These are phyloP conservation scores for Diglossa cyanea DNA, from an alignment of 2,797 vertebrate genomes.

Conservation along the genomic window DNA sequence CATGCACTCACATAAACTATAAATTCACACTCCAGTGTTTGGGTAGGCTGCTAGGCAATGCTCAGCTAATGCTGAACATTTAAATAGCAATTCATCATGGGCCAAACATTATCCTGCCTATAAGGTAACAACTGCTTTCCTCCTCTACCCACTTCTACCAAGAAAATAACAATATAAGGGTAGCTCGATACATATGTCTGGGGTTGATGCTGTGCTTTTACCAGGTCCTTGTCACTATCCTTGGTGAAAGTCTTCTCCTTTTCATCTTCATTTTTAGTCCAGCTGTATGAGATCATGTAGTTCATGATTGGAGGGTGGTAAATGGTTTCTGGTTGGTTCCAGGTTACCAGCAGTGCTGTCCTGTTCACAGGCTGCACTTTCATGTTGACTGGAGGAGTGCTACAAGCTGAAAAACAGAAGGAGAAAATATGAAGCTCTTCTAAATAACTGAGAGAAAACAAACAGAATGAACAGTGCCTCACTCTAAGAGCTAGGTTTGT, in stretches of 20 bases:
- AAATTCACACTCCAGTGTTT: slow-evolving; percentile 9
- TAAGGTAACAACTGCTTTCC: not conserved
- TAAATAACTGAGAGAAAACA: not conserved
- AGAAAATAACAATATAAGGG: not conserved
- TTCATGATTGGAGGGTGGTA: slow-evolving; percentile 95
- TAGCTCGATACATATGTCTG: slow-evolving; percentile 6
- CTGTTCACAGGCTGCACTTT: slow-evolving; percentile 92
- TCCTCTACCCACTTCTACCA: not conserved
- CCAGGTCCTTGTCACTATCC: slow-evolving; percentile 91
- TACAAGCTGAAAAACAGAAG: slow-evolving; percentile 83
- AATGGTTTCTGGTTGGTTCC: slow-evolving; percentile 88
- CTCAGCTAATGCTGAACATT: not conserved
- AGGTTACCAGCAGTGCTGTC: slow-evolving; percentile 89
- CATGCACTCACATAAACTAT: not conserved
- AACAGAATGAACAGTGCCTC: not conserved
- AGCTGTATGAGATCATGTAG: slow-evolving; percentile 96
- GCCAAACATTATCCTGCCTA: not conserved
- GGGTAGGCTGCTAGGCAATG: not conserved
- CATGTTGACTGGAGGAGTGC: slow-evolving; percentile 93
- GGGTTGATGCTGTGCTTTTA: slow-evolving; percentile 70
- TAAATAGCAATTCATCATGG: not conserved
- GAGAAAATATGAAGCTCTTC: not conserved
- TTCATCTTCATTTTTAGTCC: slow-evolving; percentile 93
- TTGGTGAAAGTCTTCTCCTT: slow-evolving; percentile 93
- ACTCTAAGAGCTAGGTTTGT: not conserved